Conservation (phyloP, 2,888 invertebrate species). For the Habroteleia sp. region DNA sequence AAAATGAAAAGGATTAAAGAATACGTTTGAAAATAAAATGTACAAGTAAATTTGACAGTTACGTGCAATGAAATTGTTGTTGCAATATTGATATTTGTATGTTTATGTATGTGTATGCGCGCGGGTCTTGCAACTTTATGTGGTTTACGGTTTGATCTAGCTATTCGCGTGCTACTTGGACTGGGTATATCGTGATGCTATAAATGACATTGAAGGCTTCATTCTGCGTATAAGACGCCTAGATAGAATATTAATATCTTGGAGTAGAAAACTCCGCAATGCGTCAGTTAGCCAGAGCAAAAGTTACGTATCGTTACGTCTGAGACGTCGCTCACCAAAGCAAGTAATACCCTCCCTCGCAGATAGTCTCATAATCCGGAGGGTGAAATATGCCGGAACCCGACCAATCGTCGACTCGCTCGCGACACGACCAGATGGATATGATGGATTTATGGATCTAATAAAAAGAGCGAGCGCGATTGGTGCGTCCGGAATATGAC, state of each 20-base stretch:
- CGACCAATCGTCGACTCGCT: constrained; percentile 70
- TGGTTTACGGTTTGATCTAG: constrained; percentile 18
- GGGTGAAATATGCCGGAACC: constrained; percentile 62
- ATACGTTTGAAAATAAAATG: no score
- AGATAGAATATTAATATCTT: constrained; percentile 91
- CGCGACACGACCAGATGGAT: constrained; percentile 80
- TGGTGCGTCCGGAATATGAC: constrained; percentile 81
- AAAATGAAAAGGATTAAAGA: constrained; percentile 18
- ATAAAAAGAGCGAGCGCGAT: constrained; percentile 81
- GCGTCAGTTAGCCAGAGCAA: constrained; percentile 74
- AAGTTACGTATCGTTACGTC: constrained; percentile 48
- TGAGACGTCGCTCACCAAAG: constrained; percentile 32
- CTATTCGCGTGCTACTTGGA: constrained; percentile 21
- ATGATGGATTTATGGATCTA: constrained; percentile 93
- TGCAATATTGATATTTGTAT: constrained; percentile 38
- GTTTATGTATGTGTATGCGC: constrained; percentile 28
- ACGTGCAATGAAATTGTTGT: constrained; percentile 39
- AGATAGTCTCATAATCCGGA: constrained; percentile 52
- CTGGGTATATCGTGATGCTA: no score
- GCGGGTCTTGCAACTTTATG: constrained; percentile 34
- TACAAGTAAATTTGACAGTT: constrained; percentile 45
- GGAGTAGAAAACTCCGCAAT: constrained; percentile 83
- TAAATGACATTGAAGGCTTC: no score
- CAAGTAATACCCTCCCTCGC: constrained; percentile 48
- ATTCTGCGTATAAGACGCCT: no score